Evolutionary conservation across 1,140 invertebrate species (phyloP), one percentile per base, ranked within the genome.

Genomic region (Trichonephila inaurata): DNA sequence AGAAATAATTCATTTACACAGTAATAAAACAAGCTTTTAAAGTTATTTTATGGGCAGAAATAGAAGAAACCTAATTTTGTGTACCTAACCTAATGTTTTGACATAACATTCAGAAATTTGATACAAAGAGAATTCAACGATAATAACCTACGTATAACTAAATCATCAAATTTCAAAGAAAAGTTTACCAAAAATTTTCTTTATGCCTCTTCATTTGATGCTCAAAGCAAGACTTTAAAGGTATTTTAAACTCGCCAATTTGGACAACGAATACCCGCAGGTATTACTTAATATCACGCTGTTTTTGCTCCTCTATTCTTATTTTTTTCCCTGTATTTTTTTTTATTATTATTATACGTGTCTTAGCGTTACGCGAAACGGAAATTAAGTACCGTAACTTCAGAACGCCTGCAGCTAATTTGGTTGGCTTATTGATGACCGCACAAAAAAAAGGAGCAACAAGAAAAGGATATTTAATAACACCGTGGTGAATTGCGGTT

Each of bases 351-450:
- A 81, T 91, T 82, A 83, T 82, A 21, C 60, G 77, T 40, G 44
- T 91, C 81, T 91, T 91, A 91, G 81, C 60, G 72, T 82, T 91
- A 91, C 89, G 72, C 89, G 89, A 62, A 91, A 82, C 89, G 89
- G 89, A 91, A 91, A 91, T 91, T 91, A 91, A 91, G 89, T 82
- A 61, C 72, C 72, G 69, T 91, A 81, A 62, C 89, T 91, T n/a
- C 51, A 28, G 28, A n/a, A 64, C 87, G 87, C 87, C 66, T 40
- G 21, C 62, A 81, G 69, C 89, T 91, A 91, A 91, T 91, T 62
- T 69, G 24, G 77, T n/a, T 51, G 21, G 69, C 60, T 91, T 82
- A 91, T 89, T 89, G 89, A 61, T 91, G 77, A 83, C 62, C 77
- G 33, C 33, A 89, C 88, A 89, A 89, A 89, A 89, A 44, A 89